These are phyloP conservation scores for Hyphantria cunea DNA, from an alignment of 1,140 invertebrate genomes.

Conservation along the genomic window DNA sequence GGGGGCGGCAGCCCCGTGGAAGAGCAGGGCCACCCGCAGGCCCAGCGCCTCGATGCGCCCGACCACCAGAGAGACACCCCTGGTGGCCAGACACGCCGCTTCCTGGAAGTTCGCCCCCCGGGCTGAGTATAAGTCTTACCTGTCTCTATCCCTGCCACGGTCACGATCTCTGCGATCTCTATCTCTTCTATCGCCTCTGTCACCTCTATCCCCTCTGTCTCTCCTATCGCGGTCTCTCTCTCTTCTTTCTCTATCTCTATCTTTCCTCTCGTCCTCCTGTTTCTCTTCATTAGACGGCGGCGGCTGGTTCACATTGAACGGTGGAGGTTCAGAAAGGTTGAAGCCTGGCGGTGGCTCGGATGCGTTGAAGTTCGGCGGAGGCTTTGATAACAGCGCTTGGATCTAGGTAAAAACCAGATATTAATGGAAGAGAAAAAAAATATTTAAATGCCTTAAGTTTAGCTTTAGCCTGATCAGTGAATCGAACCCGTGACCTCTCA, in stretches of 20 bases:
- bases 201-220: slow-evolving; percentile 29
- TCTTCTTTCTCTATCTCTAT: slow-evolving; percentile 41
- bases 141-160: slow-evolving; percentile 35
- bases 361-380: slow-evolving; percentile 72
- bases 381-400: slow-evolving; percentile 71
- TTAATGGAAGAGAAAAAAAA: no score
- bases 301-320: slow-evolving; percentile 46
- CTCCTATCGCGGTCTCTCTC: slow-evolving; percentile 43
- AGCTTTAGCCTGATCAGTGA: no score
- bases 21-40: no score
- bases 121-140: slow-evolving; percentile 25
- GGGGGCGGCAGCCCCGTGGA: no score
- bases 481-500: no score
- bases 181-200: slow-evolving; percentile 25
- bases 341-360: slow-evolving; percentile 72
- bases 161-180: slow-evolving; percentile 36
- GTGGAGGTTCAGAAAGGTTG: slow-evolving; percentile 48
- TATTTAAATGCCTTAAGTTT: no score
- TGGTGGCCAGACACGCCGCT: no score
- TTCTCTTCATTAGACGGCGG: slow-evolving; percentile 52
- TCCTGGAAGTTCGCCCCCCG: no score
- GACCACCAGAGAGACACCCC: no score
- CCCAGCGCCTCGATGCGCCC: no score
- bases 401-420: slow-evolving; percentile 40
- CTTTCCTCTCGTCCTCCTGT: slow-evolving; percentile 48